These are phyloP conservation scores for Pseudomugil tenellus DNA, from an alignment of 2,797 vertebrate species.

Conservation along the genomic window DNA sequence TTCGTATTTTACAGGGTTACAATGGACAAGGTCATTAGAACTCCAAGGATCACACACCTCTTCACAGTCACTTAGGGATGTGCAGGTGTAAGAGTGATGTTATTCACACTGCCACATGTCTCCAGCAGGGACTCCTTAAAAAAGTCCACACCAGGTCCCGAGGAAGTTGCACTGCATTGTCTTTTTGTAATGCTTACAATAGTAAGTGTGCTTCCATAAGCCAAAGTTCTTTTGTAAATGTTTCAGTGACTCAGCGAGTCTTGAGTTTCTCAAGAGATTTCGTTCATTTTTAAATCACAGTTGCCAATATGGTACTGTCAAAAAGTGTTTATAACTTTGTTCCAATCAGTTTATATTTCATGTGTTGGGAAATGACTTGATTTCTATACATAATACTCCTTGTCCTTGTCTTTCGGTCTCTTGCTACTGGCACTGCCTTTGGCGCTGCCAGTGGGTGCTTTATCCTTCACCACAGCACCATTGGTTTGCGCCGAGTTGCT, in stretches of 20 bases:
- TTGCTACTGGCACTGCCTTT: constrained; percentile 89
- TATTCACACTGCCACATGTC: constrained; percentile 84
- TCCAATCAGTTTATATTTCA: constrained; percentile 88
- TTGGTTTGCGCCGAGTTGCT: constrained; percentile 99
- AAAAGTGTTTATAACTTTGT: constrained; percentile 70
- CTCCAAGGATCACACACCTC: constrained; percentile 86
- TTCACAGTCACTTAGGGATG: constrained; percentile 87
- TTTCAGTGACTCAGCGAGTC: constrained; percentile 82
- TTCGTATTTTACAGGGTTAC: constrained; percentile 88
- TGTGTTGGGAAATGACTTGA: constrained; percentile 76
- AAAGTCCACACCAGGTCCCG: constrained; percentile 59
- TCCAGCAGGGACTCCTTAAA: constrained; percentile 69
- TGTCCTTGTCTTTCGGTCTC: constrained; percentile 99
- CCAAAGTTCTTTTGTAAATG: constrained; percentile 81
- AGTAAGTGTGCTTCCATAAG: constrained; percentile 73
- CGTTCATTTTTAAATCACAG: constrained; percentile 77
- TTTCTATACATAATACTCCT: constrained; percentile 98
- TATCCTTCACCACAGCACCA: constrained; percentile 96
- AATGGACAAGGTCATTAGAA: constrained; percentile 77
- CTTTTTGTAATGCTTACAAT: constrained; percentile 75
- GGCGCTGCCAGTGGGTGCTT: constrained; percentile 82
- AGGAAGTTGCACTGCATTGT: constrained; percentile 66
- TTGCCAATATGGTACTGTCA: constrained; percentile 84
- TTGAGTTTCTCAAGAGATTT: constrained; percentile 75
- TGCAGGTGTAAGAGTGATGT: constrained; percentile 82